Conservation (phyloP, 2,888 invertebrate genomes). For the Monoplex corrugatus region DNA sequence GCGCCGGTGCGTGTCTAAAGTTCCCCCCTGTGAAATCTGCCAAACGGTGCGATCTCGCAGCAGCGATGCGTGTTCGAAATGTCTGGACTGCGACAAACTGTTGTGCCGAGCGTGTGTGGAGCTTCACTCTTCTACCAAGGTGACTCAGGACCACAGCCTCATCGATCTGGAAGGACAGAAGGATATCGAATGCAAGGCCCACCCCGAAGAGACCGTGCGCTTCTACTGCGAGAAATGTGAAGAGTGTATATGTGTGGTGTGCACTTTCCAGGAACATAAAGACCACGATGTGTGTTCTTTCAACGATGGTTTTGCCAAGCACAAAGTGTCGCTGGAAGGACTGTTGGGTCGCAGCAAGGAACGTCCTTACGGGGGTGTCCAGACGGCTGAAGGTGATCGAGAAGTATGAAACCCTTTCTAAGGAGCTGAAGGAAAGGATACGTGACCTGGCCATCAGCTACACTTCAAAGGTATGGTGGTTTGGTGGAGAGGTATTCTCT, state of each 20-base stretch:
- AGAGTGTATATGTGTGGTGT: constrained; percentile 81
- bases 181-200: constrained; percentile 79
- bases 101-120: constrained; percentile 79
- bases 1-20: constrained; percentile 59
- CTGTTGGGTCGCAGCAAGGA: constrained; percentile 69
- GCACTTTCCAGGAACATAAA: constrained; percentile 80
- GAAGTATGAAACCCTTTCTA: constrained; percentile 75
- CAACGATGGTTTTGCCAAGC: constrained; percentile 76
- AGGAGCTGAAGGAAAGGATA: constrained; percentile 77
- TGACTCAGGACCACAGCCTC: constrained; percentile 79
- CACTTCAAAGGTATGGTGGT: constrained; percentile 54
- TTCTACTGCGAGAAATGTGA: constrained; percentile 81
- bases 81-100: constrained; percentile 80
- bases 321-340: constrained; percentile 67
- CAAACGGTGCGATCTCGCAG: constrained; percentile 65
- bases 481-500: too few species aligned
- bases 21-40: constrained; percentile 78
- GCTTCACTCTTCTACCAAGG: constrained; percentile 78
- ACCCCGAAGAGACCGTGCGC: constrained; percentile 78
- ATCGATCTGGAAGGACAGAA: constrained; percentile 80
- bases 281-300: constrained; percentile 80
- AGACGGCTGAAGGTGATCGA: constrained; percentile 72
- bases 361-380: constrained; percentile 68
- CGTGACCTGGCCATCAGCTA: constrained; percentile 49
- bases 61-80: constrained; percentile 78